Evolutionary conservation across 2,113 vertebrate genomes (phyloP), one percentile per base, ranked within the genome.

Genomic region (Spea multiplicata): DNA sequence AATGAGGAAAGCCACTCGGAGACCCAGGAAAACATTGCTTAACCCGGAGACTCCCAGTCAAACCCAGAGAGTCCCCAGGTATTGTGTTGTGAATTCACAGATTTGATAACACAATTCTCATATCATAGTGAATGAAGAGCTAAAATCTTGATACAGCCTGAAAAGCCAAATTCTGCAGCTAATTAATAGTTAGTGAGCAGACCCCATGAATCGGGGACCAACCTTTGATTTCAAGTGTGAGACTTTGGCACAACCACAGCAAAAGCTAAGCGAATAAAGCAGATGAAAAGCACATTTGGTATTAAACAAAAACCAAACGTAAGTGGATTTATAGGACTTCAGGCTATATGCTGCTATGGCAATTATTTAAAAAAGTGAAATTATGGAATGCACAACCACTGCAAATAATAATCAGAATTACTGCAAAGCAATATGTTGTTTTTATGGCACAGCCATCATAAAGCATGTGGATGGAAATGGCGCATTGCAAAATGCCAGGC

Each of bases 401-500:
- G 30, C 30, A 30, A 30, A 30, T 30, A 30, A 30, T 30, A 30
- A 30, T 30, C 30, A 30, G 30, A 30, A 30, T 30, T 30, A 30
- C 2, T 30, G 30, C 30, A 30, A 30, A 30, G 30, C 30, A 30
- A 30, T 30, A 30, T 30, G 10, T 59, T 12, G 55, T 52, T 30
- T 44, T 44, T 9, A 45, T 66, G 44, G 45, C 46, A 46, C 0
- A 6, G 59, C 59, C 17, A 5, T 62, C 44, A 17, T 49, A 52
- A 52, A 53, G 16, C 14, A 6, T 76, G 53, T 59, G 57, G 55
- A 89, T 88, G 86, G 88, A 86, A 83, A 89, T 93, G 91, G 88
- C 88, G 84, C 90, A 91, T n/a, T 91, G 81, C 87, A 83, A 86
- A 90, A 91, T 88, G 85, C 82, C 95, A 95, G 97, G 95, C 95